Base-by-base conservation (phyloP, 2,113 vertebrate genomes). In the Erpornis zantholeuca region DNA sequence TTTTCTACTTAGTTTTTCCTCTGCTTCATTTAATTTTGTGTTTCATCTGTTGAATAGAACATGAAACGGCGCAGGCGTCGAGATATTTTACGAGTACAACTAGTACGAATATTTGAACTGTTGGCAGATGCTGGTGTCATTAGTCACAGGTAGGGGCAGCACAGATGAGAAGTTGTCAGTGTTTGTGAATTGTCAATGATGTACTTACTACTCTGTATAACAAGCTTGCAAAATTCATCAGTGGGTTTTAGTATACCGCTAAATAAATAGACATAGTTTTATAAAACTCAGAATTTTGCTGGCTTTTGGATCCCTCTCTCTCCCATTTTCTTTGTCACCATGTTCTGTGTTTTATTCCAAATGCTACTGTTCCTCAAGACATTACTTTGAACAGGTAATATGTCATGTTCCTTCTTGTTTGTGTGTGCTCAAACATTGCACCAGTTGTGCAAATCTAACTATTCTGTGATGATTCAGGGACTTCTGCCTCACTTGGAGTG, bases 1-100 rank as follows among this genome's bases (percentile, higher is more conserved):
- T 72, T 91, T 79, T 88, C 47, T 66, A 44, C 57, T 63, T 63
- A 16, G 9, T 54, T 84, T 94, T 59, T 77, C 23, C 15, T 59
- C n/a, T 80, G 42, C 40, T 88, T 84, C 38, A 24, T 68, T 70
- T 93, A 49, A 91, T 86, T 84, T 70, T 91, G 11, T 96, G 6
- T 97, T 73, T 64, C 91, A 11, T 96, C 76, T 65, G 11, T 92
- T 92, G 66, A 91, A 53, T 21, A 99, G 99, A 99, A 99, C 96
- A 99, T 99, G 99, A 99, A 99, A 93, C 99, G 99, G 33, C 99
- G 99, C 98, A 98, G 99, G 99, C 99, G 99, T 98, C 99, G 99
- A 86, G 99, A 99, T 97, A 98, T 99, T 98, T 98, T 99, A 97
- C 98, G 99, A 96, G 99, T 99, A 94, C 99, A 99, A 54, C 98